A percentile compares a stretch with the other conserved stretches of the same genome.
These are phyloP conservation scores for Automeris io DNA, from an alignment of 2,888 invertebrate genomes.

Conservation along the genomic window DNA sequence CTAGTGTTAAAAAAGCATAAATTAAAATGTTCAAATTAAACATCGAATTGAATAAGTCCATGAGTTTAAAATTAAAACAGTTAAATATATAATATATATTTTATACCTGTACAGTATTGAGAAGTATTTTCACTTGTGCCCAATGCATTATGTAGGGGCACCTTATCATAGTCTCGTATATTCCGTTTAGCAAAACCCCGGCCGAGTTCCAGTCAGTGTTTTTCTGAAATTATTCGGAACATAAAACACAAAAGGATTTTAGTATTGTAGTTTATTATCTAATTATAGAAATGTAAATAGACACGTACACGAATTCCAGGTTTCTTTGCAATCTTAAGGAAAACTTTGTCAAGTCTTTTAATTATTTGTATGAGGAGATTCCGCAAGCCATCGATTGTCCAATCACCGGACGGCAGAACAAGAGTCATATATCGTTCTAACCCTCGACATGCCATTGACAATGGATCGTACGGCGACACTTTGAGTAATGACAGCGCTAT, in stretches of 20 bases:
- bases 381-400: slow-evolving; percentile 94
- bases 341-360: slow-evolving; percentile 95
- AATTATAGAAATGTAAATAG: neutral
- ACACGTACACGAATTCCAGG: slow-evolving; percentile 86
- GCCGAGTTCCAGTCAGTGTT: slow-evolving; percentile 99
- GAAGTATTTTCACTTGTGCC: slow-evolving; percentile 93
- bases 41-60: too few relatives aligned
- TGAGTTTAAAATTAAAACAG: neutral
- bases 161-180: slow-evolving; percentile 94
- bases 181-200: slow-evolving; percentile 93
- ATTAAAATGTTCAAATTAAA: too few relatives aligned
- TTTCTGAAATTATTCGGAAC: slow-evolving; percentile 81
- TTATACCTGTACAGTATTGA: slow-evolving; percentile 90
- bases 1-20: too few relatives aligned
- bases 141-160: slow-evolving; percentile 98
- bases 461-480: slow-evolving; percentile 98
- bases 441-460: slow-evolving; percentile 97
- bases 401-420: slow-evolving; percentile 95
- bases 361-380: slow-evolving; percentile 95
- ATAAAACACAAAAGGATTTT: neutral
- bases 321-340: slow-evolving; percentile 97
- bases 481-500: slow-evolving; percentile 97
- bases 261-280: neutral
- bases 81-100: slow-evolving; percentile 6
- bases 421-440: slow-evolving; percentile 94